Evolutionary conservation across 2,888 invertebrate species (phyloP).

Genomic region (Galerucella nymphaeae): DNA sequence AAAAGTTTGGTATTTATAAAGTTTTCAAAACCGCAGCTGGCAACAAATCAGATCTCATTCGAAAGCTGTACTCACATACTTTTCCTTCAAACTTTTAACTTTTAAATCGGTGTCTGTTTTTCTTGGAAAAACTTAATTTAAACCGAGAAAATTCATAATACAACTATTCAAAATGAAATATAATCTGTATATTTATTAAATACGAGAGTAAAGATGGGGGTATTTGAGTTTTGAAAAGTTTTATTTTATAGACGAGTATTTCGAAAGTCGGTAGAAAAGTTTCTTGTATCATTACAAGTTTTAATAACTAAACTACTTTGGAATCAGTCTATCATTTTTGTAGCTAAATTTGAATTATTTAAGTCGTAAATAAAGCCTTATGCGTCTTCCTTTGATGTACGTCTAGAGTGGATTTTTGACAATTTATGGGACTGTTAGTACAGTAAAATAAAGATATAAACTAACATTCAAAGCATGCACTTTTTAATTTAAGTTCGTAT

Average conservation of each 20-base stretch:
- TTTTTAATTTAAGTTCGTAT: no score
- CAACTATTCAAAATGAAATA: neutral
- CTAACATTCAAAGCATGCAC: no score
- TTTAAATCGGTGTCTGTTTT: constrained; percentile 13
- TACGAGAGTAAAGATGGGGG: neutral
- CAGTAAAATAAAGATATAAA: no score
- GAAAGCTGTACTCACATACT: constrained; percentile 18
- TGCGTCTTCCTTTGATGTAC: no score
- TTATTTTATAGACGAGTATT: neutral
- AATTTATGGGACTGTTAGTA: no score
- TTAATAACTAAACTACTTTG: neutral
- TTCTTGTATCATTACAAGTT: constrained; percentile 1
- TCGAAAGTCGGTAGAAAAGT: neutral
- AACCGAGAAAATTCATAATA: constrained; percentile 13
- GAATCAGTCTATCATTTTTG: neutral
- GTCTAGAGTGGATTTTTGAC: no score
- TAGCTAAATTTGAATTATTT: neutral
- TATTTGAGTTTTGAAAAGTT: neutral
- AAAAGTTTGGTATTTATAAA: constrained; percentile 4
- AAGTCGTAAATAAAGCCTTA: neutral
- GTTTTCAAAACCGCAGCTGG: constrained; percentile 20
- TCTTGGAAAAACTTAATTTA: constrained; percentile 4
- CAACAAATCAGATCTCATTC: constrained; percentile 23
- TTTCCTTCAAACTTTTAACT: constrained; percentile 24
- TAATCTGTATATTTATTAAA: neutral